These are phyloP conservation scores for Magallana nippona DNA, from an alignment of 2,888 invertebrate species.

Conservation along the genomic window DNA sequence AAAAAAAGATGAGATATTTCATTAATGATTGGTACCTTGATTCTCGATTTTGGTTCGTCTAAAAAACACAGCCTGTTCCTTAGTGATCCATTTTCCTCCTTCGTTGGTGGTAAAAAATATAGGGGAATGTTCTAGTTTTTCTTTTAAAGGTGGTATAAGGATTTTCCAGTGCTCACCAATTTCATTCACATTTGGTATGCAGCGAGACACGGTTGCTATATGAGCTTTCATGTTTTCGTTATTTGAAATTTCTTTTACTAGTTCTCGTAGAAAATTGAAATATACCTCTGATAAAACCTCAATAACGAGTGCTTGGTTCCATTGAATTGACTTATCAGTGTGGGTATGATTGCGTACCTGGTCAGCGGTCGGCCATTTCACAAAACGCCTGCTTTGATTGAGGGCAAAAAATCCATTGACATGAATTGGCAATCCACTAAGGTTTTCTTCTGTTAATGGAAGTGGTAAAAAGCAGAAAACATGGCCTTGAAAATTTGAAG, in stretches of 20 bases:
- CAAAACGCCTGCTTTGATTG: slow-evolving; percentile 73
- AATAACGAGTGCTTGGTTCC: slow-evolving; percentile 72
- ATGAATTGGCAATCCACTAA: slow-evolving; percentile 76
- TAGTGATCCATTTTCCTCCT: slow-evolving; percentile 52
- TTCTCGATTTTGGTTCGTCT: neutral
- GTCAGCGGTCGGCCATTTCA: slow-evolving; percentile 74
- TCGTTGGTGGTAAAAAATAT: slow-evolving; percentile 47
- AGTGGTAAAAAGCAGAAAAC: slow-evolving; percentile 78
- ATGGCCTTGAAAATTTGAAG: slow-evolving; percentile 62
- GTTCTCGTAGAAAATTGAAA: slow-evolving; percentile 51
- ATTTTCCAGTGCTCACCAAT: slow-evolving; percentile 57
- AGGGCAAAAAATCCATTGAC: slow-evolving; percentile 76
- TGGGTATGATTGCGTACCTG: slow-evolving; percentile 51
- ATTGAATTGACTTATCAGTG: slow-evolving; percentile 66
- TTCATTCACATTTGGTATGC: slow-evolving; percentile 48
- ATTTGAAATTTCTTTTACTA: slow-evolving; percentile 46
- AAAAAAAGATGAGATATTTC: no score
- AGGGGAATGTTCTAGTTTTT: neutral
- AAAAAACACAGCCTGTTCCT: slow-evolving; percentile 45
- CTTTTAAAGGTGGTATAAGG: slow-evolving; percentile 52
- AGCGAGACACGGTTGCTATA: slow-evolving; percentile 46
- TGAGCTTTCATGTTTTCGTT: slow-evolving; percentile 36
- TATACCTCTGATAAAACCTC: slow-evolving; percentile 72
- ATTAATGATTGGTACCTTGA: neutral
- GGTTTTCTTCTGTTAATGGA: slow-evolving; percentile 65